Percentiles rank a stretch among this genome's conserved stretches.
phyloP scores from a whole-genome alignment of 2,113 vertebrate genomes.

The Solea senegalensis region DNA sequence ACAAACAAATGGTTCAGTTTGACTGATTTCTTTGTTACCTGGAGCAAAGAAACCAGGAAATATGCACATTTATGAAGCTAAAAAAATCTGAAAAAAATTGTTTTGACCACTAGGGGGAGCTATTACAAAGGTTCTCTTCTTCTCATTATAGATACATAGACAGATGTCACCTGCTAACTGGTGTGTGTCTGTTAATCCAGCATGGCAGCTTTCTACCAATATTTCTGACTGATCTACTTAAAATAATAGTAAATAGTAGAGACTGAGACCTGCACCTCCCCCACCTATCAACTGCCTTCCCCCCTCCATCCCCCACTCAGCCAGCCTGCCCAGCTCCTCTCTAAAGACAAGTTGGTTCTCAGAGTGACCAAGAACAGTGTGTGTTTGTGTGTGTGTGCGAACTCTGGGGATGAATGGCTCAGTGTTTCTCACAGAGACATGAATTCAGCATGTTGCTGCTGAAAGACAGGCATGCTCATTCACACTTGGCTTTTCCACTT shows the following conservation, averaged over 20 bases:
- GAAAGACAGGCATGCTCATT: slow-evolving; percentile 67
- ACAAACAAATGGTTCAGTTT: too few relatives aligned
- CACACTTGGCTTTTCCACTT: slow-evolving; percentile 63
- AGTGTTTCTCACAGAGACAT: slow-evolving; percentile 66
- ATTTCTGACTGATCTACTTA: too few relatives aligned
- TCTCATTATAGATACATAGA: not conserved
- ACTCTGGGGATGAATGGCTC: slow-evolving; percentile 65
- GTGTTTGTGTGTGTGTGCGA: slow-evolving; percentile 5
- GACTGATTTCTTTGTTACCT: too few relatives aligned
- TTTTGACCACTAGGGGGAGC: not conserved
- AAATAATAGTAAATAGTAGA: too few relatives aligned
- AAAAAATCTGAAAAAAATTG: too few relatives aligned
- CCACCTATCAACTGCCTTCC: slow-evolving; percentile 23
- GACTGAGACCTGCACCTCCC: slow-evolving; percentile 33
- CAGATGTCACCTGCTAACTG: not conserved
- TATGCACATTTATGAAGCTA: too few relatives aligned
- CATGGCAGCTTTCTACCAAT: not conserved
- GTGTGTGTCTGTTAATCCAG: not conserved
- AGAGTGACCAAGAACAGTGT: slow-evolving; percentile 25
- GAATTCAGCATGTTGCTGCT: slow-evolving; percentile 58
- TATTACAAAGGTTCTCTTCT: not conserved
- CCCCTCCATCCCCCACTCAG: slow-evolving; percentile 33
- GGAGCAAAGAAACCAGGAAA: too few relatives aligned
- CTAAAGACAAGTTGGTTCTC: slow-evolving; percentile 52
- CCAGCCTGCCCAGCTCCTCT: slow-evolving; percentile 9